Base-by-base conservation (phyloP, 2,113 vertebrate species). In the Stigmatopora argus region DNA sequence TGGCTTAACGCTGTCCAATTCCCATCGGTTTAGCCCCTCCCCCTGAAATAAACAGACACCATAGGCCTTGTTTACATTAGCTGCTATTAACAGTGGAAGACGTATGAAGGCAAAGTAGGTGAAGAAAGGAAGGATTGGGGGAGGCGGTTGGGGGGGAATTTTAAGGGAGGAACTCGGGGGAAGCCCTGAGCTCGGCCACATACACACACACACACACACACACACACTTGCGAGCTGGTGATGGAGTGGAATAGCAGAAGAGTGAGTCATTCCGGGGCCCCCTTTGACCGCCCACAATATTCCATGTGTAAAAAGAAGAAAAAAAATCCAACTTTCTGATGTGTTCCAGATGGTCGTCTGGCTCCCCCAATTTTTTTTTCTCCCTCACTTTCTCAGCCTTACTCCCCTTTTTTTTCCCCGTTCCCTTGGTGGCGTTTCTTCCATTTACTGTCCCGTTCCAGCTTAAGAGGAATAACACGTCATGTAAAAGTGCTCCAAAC, bases 221-320 rank as follows among this genome's bases (percentile, higher is more conserved):
- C 57, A 59, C 55, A 41, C 31, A 10, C 34, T 41, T 59, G 74
- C 86, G 84, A 89, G 85, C 80, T 15, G 72, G 71, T 76, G 85
- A 87, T 85, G 82, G 77, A 87, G 69, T 77, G 64, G 65, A 90
- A 91, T 90, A 88, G 78, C 87, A 82, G 63, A 69, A 38, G 45
- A 34, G 63, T 92, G 91, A 92, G 80, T 92, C 90, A 91, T 73
- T 58, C 11, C 34, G 4, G 45, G 67, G 59, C 75, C 74, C 77
- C 57, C 65, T 78, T 72, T 75, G 77, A 67, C 61, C 77, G 65
- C 34, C 52, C 51, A 65, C 66, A 45, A 60, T 63, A 70, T 71
- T 80, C 74, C 69, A 77, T 71, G 77, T 86, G 53, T 56, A 8
- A 17, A 56, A 56, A 31, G 26, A 56, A 55, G 19, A 26, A 31